A percentile compares a stretch with the other conserved stretches of the same genome.
phyloP scores from a whole-genome alignment of 2,113 vertebrate genomes.

The Nothoprocta perdicaria region DNA sequence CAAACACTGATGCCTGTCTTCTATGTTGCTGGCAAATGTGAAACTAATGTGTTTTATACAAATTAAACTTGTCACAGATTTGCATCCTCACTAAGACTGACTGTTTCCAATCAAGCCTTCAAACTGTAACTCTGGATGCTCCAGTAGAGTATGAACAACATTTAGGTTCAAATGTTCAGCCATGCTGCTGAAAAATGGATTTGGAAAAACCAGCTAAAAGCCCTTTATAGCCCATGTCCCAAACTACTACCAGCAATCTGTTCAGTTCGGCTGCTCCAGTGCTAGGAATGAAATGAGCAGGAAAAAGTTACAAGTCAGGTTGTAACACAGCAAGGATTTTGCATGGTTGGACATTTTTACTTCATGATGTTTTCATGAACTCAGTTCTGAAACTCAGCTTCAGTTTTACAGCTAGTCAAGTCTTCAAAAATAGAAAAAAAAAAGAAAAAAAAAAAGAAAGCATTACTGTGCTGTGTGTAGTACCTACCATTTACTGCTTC shows the following conservation, averaged over 20 bases:
- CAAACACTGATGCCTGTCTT: fast-evolving
- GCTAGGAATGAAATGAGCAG: not conserved
- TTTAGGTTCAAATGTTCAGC: not conserved
- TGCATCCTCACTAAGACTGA: not conserved
- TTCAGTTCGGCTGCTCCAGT: not conserved
- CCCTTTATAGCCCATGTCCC: not conserved
- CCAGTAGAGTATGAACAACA: not conserved
- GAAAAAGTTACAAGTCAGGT: not conserved
- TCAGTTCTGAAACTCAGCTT: not conserved
- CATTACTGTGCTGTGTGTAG: not conserved
- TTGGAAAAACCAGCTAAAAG: not conserved
- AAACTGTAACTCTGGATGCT: not conserved
- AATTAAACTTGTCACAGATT: not conserved
- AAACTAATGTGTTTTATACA: not conserved
- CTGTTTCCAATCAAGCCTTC: not conserved
- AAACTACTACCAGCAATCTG: not conserved
- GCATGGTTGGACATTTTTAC: not conserved
- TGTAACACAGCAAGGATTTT: not conserved
- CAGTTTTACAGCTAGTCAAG: not conserved
- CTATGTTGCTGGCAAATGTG: not conserved
- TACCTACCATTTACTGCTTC: not conserved
- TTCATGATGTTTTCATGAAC: not conserved
- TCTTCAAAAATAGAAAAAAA: not conserved
- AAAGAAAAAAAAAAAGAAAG: fast-evolving
- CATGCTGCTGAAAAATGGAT: not conserved